Base-by-base conservation (phyloP, 2,888 invertebrate species). In the Melangyna quadrimaculata region DNA sequence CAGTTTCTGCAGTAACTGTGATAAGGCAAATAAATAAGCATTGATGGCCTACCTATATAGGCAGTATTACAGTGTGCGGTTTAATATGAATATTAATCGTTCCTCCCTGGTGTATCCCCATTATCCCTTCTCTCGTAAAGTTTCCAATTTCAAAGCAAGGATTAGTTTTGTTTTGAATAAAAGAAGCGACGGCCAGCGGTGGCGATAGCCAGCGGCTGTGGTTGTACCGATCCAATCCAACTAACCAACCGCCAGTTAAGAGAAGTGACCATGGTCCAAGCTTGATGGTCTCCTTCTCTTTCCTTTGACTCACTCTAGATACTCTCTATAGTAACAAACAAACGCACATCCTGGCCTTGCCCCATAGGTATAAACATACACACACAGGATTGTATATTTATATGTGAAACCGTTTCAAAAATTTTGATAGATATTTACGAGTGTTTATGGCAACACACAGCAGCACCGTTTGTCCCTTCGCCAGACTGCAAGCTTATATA, bases 371-470 rank as follows among this genome's bases (percentile, higher is more conserved):
- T 7, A 37, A 3, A 29, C 32, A 45, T 19, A 19, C 9, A 24
- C 22, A 51, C 14, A 48, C 5, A 45, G 45, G 29, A 65, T 45
- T 63, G 63, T 29, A 71, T 83, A 74, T 78, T 70, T 78, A 74
- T 78, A 74, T 78, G 78, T 71, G 78, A 74, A 78, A 83, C 65
- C 65, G 48, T 63, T 70, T 70, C 74, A 40, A 55, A 70, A 78
- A 70, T 74, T 59, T 82, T 70, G 74, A 83, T 83, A 83, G 83
- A 83, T 78, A 83, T 78, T 83, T 74, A 83, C 74, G 48, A 73
- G 71, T 61, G 37, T 51, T 48, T 53, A 40, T 35, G 19, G 35
- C 24, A 29, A 45, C 53, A 73, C 22, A 72, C 27, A 61, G 22
- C 24, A 57, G 10, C 14, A 51, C 32, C 27, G n/a, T 17, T 22